Conservation (phyloP, 1,140 invertebrate species). For the Eupristina koningsbergeri region DNA sequence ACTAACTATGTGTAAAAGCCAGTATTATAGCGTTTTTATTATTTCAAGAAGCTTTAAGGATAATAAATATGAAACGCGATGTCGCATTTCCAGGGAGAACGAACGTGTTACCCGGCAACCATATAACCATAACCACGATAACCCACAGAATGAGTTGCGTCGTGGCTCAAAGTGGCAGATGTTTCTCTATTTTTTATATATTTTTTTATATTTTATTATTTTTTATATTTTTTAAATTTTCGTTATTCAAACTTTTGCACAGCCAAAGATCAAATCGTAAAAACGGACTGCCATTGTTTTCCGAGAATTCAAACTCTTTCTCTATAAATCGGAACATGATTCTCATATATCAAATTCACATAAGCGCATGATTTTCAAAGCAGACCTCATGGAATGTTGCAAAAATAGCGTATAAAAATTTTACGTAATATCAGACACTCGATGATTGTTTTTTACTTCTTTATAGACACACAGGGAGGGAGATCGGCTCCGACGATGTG, state of each 20-base stretch:
- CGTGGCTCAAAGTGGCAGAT: background rate
- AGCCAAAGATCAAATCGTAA: constrained; percentile 12
- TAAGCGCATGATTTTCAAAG: background rate
- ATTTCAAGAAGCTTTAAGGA: background rate
- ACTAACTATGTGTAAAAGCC: too few relatives aligned
- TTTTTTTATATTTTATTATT: too few relatives aligned
- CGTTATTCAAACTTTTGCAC: background rate
- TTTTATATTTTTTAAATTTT: too few relatives aligned
- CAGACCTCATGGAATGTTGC: background rate
- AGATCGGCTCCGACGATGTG: background rate
- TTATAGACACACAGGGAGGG: background rate
- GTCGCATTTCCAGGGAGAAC: background rate
- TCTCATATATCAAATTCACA: constrained; percentile 12
- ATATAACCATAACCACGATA: constrained; percentile 3
- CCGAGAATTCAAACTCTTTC: background rate
- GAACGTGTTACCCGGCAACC: background rate
- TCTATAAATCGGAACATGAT: constrained; percentile 27
- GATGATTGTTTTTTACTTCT: constrained; percentile 6
- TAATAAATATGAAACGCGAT: background rate
- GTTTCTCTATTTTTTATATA: too few relatives aligned
- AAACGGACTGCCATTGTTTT: background rate
- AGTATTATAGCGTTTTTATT: too few relatives aligned
- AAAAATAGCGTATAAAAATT: background rate
- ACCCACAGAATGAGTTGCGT: background rate
- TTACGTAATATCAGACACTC: constrained; percentile 17